Conservation (phyloP, 2,888 invertebrate genomes). For the Drosophila kanekoi region DNA sequence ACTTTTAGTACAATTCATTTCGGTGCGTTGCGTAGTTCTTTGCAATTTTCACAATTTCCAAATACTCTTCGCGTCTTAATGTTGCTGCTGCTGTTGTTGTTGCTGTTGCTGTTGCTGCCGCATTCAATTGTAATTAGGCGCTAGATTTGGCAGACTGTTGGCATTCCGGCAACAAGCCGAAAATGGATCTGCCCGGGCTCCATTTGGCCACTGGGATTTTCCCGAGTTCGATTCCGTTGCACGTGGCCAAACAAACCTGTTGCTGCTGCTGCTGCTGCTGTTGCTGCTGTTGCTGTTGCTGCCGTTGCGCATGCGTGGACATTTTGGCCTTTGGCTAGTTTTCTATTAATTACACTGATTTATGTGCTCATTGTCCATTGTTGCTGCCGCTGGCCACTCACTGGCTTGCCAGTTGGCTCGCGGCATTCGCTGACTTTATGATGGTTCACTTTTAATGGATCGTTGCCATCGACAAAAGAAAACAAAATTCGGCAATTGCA, state of each 20-base stretch:
- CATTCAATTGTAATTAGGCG: constrained; percentile 61
- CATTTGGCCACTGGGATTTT: constrained; percentile 46
- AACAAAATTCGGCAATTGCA: constrained; percentile 64
- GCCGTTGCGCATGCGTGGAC: constrained; percentile 60
- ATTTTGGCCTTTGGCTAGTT: constrained; percentile 58
- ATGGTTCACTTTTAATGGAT: constrained; percentile 69
- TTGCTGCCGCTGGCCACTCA: constrained; percentile 83
- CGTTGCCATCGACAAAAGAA: constrained; percentile 34
- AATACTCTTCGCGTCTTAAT: constrained; percentile 8
- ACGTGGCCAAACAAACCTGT: constrained; percentile 43
- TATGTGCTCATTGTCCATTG: constrained; percentile 97
- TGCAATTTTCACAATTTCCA: constrained; percentile 30
- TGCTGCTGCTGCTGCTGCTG: constrained; percentile 18
- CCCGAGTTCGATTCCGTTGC: constrained; percentile 29
- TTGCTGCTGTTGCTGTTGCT: constrained; percentile 14
- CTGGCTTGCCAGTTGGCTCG: constrained; percentile 10
- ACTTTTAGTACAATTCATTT: constrained; percentile 21
- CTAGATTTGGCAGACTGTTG: constrained; percentile 43
- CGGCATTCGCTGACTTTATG: constrained; percentile 50
- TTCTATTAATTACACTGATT: constrained; percentile 95
- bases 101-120: constrained; percentile 11
- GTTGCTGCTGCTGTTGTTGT: constrained; percentile 1
- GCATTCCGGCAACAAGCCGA: constrained; percentile 43
- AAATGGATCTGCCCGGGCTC: constrained; percentile 47
- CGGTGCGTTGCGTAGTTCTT: constrained; percentile 5